Conservation (phyloP, 2,797 vertebrate species). For the Chelon labrosus region DNA sequence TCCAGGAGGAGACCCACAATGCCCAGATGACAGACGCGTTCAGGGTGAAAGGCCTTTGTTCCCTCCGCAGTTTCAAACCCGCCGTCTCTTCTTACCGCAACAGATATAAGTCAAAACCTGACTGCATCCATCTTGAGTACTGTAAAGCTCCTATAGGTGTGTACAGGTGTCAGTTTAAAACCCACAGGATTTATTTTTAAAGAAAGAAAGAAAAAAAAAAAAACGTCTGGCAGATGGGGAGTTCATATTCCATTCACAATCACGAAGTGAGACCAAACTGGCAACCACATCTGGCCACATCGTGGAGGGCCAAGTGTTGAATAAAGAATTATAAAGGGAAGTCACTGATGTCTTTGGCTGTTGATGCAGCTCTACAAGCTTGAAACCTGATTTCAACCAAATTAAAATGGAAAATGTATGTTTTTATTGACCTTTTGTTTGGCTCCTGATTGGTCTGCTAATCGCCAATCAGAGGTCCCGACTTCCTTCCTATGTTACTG, state of each 20-base stretch:
- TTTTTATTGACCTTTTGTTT: too few species aligned
- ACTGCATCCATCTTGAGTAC: constrained; percentile 10
- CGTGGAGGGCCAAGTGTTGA: not conserved
- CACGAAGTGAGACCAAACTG: not conserved
- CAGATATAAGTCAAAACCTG: constrained; percentile 37
- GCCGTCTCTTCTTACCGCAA: constrained; percentile 55
- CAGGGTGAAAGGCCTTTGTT: constrained; percentile 70
- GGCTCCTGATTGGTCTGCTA: too few species aligned
- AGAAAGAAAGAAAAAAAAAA: not conserved
- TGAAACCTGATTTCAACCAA: not conserved
- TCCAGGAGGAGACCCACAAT: constrained; percentile 40
- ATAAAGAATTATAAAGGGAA: not conserved
- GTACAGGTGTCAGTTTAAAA: constrained; percentile 17
- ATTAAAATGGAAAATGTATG: not conserved
- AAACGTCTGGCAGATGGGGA: not conserved
- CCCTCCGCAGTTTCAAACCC: not conserved
- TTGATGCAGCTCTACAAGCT: too few species aligned
- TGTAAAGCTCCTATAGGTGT: constrained; percentile 22
- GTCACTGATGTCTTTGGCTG: not conserved
- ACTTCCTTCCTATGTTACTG: too few species aligned
- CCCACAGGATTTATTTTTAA: constrained; percentile 6
- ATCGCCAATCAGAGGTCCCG: too few species aligned
- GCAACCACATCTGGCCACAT: constrained; percentile 11
- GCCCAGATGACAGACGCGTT: constrained; percentile 57
- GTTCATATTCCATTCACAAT: not conserved